Percentiles rank a stretch among this genome's conserved stretches.
Evolutionary conservation across 1,140 invertebrate species (phyloP).

Genomic region (Drosophila kurseongensis): DNA sequence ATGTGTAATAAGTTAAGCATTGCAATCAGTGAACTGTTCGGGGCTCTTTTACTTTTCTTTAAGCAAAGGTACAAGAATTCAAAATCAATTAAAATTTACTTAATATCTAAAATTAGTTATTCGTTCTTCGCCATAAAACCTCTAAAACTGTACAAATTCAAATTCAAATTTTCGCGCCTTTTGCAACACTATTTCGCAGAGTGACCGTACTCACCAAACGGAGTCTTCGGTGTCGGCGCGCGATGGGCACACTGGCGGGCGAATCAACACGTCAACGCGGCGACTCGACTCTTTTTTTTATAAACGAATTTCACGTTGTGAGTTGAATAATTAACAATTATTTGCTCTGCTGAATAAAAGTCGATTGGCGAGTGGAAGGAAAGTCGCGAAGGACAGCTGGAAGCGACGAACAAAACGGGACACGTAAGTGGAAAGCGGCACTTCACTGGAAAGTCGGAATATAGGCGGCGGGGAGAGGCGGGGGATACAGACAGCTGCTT

Average conservation of each 20-base stretch:
- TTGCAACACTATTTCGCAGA: not conserved
- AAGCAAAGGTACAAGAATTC: too few relatives aligned
- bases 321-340: conserved; percentile 25
- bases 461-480: not conserved
- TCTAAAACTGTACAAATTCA: not conserved
- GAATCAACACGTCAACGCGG: conserved; percentile 75
- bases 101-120: too few relatives aligned
- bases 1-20: not conserved
- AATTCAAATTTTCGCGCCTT: not conserved
- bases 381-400: conserved; percentile 14
- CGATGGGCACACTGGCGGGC: not conserved
- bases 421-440: conserved; percentile 38
- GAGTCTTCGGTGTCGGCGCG: too few relatives aligned
- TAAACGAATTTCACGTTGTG: conserved; percentile 4
- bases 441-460: not conserved
- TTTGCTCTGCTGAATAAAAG: conserved; percentile 4
- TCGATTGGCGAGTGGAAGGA: conserved; percentile 2
- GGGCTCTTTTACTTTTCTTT: too few relatives aligned
- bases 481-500: conserved; percentile 57
- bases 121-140: too few relatives aligned
- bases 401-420: conserved; percentile 22
- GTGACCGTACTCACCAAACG: too few relatives aligned
- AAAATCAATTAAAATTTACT: too few relatives aligned
- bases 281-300: conserved; percentile 21
- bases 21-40: not conserved